Conservation (phyloP, 2,113 vertebrate species). For the Sinocyclocheilus grahami region DNA sequence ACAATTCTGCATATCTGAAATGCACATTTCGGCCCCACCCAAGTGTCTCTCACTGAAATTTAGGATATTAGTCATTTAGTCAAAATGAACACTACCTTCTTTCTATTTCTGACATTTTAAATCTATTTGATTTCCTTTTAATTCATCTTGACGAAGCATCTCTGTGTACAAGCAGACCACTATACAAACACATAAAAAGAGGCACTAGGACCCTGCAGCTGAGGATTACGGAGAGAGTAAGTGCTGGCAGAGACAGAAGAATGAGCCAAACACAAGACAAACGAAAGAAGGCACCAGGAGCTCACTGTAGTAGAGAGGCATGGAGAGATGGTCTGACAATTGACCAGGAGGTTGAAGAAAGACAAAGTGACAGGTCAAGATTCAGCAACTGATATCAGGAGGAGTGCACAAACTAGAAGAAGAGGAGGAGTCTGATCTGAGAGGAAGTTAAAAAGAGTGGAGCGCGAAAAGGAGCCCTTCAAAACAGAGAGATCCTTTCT, state of each 20-base stretch:
- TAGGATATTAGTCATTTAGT: not conserved
- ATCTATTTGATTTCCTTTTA: not conserved
- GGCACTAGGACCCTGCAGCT: constrained; percentile 55
- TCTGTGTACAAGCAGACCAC: not conserved
- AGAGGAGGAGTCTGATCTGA: constrained; percentile 44
- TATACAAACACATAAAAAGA: not conserved
- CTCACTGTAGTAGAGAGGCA: constrained; percentile 43
- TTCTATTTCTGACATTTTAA: not conserved
- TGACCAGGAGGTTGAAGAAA: constrained; percentile 57
- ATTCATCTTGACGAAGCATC: not conserved
- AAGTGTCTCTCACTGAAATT: constrained; percentile 16
- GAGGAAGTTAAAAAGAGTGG: constrained; percentile 50
- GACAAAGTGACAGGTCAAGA: constrained; percentile 58
- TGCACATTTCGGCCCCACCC: constrained; percentile 51
- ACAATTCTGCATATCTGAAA: constrained; percentile 46
- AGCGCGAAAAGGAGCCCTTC: constrained; percentile 40
- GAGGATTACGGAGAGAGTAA: constrained; percentile 11
- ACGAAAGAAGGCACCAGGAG: constrained; percentile 2
- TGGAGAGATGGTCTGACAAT: constrained; percentile 52
- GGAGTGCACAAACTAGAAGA: constrained; percentile 52
- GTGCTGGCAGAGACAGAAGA: constrained; percentile 33
- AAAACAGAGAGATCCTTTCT: constrained; percentile 7
- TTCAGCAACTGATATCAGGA: constrained; percentile 50
- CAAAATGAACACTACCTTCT: not conserved
- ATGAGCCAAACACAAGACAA: constrained; percentile 38